Base-by-base conservation (phyloP, 2,888 invertebrate genomes). In the Digitonthophagus gazella region DNA sequence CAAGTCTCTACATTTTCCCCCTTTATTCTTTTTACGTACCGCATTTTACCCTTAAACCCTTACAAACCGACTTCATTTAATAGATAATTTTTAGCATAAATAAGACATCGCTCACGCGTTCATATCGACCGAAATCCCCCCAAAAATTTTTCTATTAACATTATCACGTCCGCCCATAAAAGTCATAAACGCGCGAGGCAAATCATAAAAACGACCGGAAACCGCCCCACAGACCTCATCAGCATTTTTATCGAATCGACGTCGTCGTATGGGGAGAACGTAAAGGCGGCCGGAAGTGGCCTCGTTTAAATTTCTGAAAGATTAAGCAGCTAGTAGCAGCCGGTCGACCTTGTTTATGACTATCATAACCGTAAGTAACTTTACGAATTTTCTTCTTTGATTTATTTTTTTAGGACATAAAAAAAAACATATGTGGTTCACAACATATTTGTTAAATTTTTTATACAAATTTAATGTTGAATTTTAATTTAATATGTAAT, bases 231-330 rank as follows among this genome's bases (percentile, higher is more conserved):
- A 19, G 57, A 22, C 19, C 61, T 61, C 61, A 61, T 61, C 61
- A 61, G 61, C 61, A 61, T 61, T 61, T 61, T 61, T 61, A 61
- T 61, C 61, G 61, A 61, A 61, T 61, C 61, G 18, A 20, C 61
- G 19, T 18, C 61, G 61, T n/a, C n/a, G n/a, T 19, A 19, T 61
- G 18, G n/a, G 20, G 20, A n/a, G 61, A 14, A n/a, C 8, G 18
- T 61, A 61, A 20, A 18, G 61, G 18, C 61, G 61, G 18, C 16
- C 15, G 61, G 61, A 61, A 61, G 61, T 61, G 61, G 61, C 61
- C 19, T 61, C 61, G 61, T 61, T 61, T 61, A 61, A 61, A 61
- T 61, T 61, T 61, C 61, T 61, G n/a, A 61, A 61, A 61, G 61
- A 61, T 61, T 61, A 61, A 61, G 61, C 61, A 61, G 61, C 61